These are phyloP conservation scores for Pachliopta kotzebuea DNA, from an alignment of 2,888 invertebrate genomes.

Conservation along the genomic window DNA sequence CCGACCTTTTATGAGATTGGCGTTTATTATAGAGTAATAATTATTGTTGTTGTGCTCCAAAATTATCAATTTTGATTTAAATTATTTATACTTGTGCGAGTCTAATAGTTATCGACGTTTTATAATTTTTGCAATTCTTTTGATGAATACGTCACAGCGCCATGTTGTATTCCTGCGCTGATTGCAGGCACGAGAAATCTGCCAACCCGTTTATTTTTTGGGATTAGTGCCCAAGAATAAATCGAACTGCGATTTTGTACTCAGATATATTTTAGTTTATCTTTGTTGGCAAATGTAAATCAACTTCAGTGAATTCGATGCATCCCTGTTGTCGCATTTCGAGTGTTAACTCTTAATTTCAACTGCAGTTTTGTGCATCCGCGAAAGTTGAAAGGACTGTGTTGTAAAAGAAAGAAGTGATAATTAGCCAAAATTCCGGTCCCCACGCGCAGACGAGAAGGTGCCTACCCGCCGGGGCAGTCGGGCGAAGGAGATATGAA, in stretches of 20 bases:
- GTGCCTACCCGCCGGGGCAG: slow-evolving; percentile 87
- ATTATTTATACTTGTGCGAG: slow-evolving; percentile 6
- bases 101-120: slow-evolving; percentile 37
- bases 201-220: slow-evolving; percentile 80
- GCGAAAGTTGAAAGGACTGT: slow-evolving; percentile 81
- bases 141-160: slow-evolving; percentile 79
- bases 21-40: slow-evolving; percentile 52
- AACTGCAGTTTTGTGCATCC: slow-evolving; percentile 81
- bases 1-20: slow-evolving; percentile 70
- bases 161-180: slow-evolving; percentile 82
- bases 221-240: slow-evolving; percentile 76
- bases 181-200: slow-evolving; percentile 81
- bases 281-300: slow-evolving; percentile 78
- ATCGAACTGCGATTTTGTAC: slow-evolving; percentile 78
- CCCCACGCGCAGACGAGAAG: slow-evolving; percentile 90
- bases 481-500: slow-evolving; percentile 85
- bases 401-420: slow-evolving; percentile 79
- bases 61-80: slow-evolving; percentile 58
- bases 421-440: slow-evolving; percentile 90
- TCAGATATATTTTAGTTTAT: slow-evolving; percentile 77
- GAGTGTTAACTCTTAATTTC: slow-evolving; percentile 75
- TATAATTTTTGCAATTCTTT: slow-evolving; percentile 70
- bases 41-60: slow-evolving; percentile 48
- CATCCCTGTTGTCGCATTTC: slow-evolving; percentile 74
- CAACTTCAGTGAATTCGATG: slow-evolving; percentile 74